phyloP scores from a whole-genome alignment of 2,888 invertebrate genomes.

The Synanthedon myopaeformis region DNA sequence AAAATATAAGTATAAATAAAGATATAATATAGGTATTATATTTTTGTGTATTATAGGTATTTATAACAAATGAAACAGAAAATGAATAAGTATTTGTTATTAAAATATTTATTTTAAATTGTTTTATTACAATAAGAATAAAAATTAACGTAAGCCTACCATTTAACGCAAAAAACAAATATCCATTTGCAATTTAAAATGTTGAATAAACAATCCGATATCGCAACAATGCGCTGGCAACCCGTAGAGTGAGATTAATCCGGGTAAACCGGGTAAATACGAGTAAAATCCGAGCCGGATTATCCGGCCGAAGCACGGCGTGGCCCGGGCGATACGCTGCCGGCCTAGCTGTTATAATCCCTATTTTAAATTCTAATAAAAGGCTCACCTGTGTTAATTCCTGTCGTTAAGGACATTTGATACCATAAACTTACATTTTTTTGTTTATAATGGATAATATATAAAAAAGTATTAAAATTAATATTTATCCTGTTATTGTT shows the following conservation, averaged over 20 bases:
- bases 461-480: too few species aligned
- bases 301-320: conserved; percentile 29
- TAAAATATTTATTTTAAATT: too few species aligned
- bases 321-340: conserved; percentile 41
- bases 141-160: not conserved
- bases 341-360: conserved; percentile 59
- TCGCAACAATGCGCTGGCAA: conserved; percentile 47
- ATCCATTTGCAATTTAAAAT: conserved; percentile 43
- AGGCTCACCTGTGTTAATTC: conserved; percentile 47
- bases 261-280: conserved; percentile 43
- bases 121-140: too few species aligned
- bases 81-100: too few species aligned
- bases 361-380: conserved; percentile 65
- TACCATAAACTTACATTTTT: not conserved
- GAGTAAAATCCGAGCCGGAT: conserved; percentile 28
- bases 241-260: conserved; percentile 40
- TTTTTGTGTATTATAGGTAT: too few species aligned
- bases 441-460: too few species aligned
- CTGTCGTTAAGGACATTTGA: conserved; percentile 8
- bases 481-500: too few species aligned
- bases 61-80: too few species aligned
- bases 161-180: not conserved
- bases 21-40: too few species aligned
- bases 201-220: conserved; percentile 61
- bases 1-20: too few species aligned